These are phyloP conservation scores for Charadrius vociferus DNA, from an alignment of 2,113 vertebrate genomes.

Conservation along the genomic window DNA sequence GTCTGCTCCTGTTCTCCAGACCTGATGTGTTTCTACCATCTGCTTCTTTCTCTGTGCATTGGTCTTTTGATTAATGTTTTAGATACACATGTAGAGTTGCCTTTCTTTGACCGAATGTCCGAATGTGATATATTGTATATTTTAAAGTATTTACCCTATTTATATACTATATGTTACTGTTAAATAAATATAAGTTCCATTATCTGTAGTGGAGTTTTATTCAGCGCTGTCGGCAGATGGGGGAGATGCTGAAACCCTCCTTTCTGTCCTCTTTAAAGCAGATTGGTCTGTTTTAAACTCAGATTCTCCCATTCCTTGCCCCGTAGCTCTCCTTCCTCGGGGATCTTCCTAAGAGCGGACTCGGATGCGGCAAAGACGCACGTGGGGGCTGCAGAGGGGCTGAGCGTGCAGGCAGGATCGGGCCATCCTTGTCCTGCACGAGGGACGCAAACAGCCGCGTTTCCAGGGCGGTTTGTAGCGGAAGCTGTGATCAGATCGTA, in stretches of 20 bases:
- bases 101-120: constrained; percentile 47
- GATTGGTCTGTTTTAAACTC: background rate
- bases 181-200: constrained; percentile 65
- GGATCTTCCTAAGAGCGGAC: background rate
- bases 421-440: fast-evolving
- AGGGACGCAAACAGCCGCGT: background rate
- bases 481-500: background rate
- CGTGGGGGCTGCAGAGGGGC: background rate
- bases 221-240: fast-evolving
- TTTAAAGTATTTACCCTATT: constrained; percentile 69
- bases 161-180: constrained; percentile 68
- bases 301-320: fast-evolving
- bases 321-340: fast-evolving
- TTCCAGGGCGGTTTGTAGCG: background rate
- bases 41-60: constrained; percentile 53
- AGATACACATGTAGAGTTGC: constrained; percentile 43
- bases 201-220: background rate
- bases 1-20: background rate
- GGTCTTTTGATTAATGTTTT: constrained; percentile 13
- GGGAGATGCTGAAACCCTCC: background rate
- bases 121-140: constrained; percentile 70
- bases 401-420: background rate
- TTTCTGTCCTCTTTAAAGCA: background rate
- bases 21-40: background rate
- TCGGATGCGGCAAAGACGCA: background rate